phyloP scores from a whole-genome alignment of 2,888 invertebrate species.

The Rutpela maculata region DNA sequence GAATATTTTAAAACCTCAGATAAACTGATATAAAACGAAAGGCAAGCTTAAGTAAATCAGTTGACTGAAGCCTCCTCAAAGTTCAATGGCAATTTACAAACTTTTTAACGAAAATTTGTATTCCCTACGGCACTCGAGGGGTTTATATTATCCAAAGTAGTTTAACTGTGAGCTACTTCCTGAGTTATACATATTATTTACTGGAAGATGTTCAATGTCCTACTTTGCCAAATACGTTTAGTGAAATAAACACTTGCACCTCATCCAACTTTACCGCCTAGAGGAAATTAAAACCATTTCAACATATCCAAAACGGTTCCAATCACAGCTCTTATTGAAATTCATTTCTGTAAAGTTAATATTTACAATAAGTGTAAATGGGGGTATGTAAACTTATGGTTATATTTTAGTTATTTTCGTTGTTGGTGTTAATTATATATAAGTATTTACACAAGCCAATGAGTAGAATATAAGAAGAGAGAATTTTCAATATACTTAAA shows the following conservation, averaged over 20 bases:
- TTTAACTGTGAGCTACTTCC: slow-evolving; percentile 64
- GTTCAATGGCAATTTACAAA: slow-evolving; percentile 67
- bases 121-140: slow-evolving; percentile 68
- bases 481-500: too few relatives aligned
- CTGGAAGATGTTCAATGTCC: slow-evolving; percentile 46
- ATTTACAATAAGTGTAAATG: background rate
- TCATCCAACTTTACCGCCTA: slow-evolving; percentile 16
- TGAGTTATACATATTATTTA: slow-evolving; percentile 60
- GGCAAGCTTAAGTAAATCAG: slow-evolving; percentile 61
- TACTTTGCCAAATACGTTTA: slow-evolving; percentile 26
- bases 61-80: slow-evolving; percentile 61
- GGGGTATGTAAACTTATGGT: background rate
- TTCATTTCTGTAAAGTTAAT: background rate
- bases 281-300: slow-evolving; percentile 40
- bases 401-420: too few relatives aligned
- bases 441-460: too few relatives aligned
- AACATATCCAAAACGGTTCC: background rate
- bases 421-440: too few relatives aligned
- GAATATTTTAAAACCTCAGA: slow-evolving; percentile 42
- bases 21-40: slow-evolving; percentile 63
- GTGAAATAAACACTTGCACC: slow-evolving; percentile 40
- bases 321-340: background rate
- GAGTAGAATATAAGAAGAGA: too few relatives aligned
- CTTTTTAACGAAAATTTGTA: slow-evolving; percentile 72
- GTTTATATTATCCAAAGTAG: slow-evolving; percentile 69